Percentiles rank a stretch among this genome's conserved stretches.
These are phyloP conservation scores for Arrhamphus sclerolepis DNA, from an alignment of 2,797 vertebrate genomes.

Conservation along the genomic window DNA sequence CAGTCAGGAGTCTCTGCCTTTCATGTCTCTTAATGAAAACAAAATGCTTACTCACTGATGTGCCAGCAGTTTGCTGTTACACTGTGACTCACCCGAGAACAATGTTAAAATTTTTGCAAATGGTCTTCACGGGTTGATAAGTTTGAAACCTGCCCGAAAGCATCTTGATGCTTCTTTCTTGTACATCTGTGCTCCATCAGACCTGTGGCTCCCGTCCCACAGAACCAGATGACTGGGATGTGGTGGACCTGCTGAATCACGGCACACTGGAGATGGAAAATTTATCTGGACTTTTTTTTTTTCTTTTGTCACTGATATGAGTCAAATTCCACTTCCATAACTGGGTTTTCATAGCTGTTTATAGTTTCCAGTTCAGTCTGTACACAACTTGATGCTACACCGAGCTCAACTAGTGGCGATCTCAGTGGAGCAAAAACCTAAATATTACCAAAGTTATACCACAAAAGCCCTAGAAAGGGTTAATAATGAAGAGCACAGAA, in stretches of 20 bases:
- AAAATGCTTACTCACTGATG: constrained; percentile 10
- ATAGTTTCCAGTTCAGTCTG: not conserved
- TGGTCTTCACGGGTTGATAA: constrained; percentile 26
- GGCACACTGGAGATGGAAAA: constrained; percentile 49
- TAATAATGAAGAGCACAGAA: constrained; percentile 16
- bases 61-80: constrained; percentile 8
- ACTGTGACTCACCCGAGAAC: not conserved
- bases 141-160: constrained; percentile 34
- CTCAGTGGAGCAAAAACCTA: constrained; percentile 9
- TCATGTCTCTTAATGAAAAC: constrained; percentile 30
- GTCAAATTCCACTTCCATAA: constrained; percentile 18
- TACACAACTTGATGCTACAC: not conserved
- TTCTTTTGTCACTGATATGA: constrained; percentile 1
- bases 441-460: not conserved
- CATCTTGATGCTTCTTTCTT: constrained; percentile 48
- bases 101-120: constrained; percentile 8
- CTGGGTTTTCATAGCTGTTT: constrained; percentile 24
- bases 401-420: not conserved
- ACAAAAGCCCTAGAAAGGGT: constrained; percentile 10
- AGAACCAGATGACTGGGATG: constrained; percentile 69
- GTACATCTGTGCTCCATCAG: constrained; percentile 72
- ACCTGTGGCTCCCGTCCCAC: constrained; percentile 43
- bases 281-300: constrained; percentile 20
- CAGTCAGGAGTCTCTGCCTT: not conserved
- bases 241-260: constrained; percentile 74